Conservation (phyloP, 1,140 invertebrate genomes). For the Eumaeus atala region DNA sequence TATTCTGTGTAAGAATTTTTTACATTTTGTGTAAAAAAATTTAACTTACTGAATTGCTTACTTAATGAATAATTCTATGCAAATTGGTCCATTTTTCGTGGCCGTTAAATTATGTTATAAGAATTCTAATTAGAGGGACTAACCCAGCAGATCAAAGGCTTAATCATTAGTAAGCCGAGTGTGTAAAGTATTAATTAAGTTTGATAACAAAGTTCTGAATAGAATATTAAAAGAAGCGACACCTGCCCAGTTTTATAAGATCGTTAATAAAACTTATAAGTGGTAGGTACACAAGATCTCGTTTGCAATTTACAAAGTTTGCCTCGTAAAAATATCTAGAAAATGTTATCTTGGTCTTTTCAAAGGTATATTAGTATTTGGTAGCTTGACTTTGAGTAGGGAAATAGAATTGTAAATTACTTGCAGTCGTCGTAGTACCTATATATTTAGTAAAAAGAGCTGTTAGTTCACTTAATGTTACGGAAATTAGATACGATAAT, state of each 20-base stretch:
- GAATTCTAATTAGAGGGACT: not conserved
- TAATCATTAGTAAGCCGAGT: conserved; percentile 5
- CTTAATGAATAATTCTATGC: too few species aligned
- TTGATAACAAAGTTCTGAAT: conserved; percentile 13
- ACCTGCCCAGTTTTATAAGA: conserved; percentile 25
- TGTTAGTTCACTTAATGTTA: too few species aligned
- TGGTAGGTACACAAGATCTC: conserved; percentile 34
- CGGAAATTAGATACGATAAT: too few species aligned
- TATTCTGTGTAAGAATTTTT: too few species aligned
- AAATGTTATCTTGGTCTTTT: conserved; percentile 8
- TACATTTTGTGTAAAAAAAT: too few species aligned
- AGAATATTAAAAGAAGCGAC: conserved; percentile 19
- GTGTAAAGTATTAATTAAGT: conserved; percentile 17
- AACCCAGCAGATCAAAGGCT: conserved; percentile 8
- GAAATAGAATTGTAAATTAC: too few species aligned
- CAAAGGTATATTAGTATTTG: not conserved
- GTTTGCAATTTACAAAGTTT: conserved; percentile 35
- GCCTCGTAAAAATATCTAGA: conserved; percentile 16
- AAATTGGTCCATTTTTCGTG: too few species aligned
- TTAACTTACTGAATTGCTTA: too few species aligned
- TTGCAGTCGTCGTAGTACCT: too few species aligned
- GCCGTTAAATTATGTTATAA: not conserved
- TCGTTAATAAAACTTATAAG: conserved; percentile 35
- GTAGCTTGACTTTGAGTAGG: too few species aligned
- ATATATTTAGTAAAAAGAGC: too few species aligned